Conservation (phyloP, 1,140 invertebrate genomes). For the Ceratina japonica region DNA sequence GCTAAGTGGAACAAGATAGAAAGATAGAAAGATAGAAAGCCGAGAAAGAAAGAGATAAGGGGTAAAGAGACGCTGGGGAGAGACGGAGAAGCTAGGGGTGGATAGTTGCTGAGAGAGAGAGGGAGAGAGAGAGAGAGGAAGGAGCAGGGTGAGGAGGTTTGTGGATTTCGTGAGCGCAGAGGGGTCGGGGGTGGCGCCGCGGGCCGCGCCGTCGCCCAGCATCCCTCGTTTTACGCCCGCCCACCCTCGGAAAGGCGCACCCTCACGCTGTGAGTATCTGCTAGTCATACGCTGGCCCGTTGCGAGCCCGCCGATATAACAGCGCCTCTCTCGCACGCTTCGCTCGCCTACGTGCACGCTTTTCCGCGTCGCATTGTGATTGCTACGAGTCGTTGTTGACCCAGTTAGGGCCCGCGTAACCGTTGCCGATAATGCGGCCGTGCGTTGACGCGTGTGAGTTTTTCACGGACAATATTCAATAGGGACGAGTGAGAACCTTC, state of each 20-base stretch:
- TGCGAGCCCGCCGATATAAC: conserved; percentile 68
- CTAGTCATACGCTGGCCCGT: conserved; percentile 78
- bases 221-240: conserved; percentile 71
- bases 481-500: too few species aligned
- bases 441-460: not conserved
- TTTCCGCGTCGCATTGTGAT: conserved; percentile 24
- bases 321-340: conserved; percentile 47
- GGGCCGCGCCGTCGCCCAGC: conserved; percentile 79
- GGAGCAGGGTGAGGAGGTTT: conserved; percentile 31
- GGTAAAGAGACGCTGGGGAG: not conserved
- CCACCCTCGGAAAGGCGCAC: conserved; percentile 73
- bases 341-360: conserved; percentile 20
- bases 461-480: too few species aligned
- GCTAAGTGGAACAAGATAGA: conserved; percentile 30
- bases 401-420: conserved; percentile 9
- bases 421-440: not conserved
- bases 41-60: not conserved
- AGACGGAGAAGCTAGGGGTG: conserved; percentile 21
- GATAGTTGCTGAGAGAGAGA: not conserved
- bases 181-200: conserved; percentile 74
- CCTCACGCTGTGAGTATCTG: conserved; percentile 73
- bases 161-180: conserved; percentile 61
- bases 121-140: not conserved
- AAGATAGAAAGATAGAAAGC: not conserved
- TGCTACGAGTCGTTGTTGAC: conserved; percentile 27